These are phyloP conservation scores for Heliocidaris tuberculata DNA, from an alignment of 35 echinoderm and acorn worm genomes.

Conservation along the genomic window DNA sequence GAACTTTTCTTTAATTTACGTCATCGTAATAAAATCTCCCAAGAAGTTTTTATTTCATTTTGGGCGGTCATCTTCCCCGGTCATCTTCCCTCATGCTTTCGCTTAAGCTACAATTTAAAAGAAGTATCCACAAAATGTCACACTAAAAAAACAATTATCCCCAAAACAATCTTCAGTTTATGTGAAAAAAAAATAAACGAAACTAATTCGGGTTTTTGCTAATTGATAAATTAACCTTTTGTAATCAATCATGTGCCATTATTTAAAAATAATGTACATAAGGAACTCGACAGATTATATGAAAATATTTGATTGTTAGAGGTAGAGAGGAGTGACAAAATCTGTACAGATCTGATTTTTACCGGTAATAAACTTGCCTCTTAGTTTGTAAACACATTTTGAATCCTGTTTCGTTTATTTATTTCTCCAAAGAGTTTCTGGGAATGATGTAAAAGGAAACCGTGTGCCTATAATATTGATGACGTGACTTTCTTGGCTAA, in stretches of 20 bases:
- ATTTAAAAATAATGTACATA: neutral
- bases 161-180: neutral
- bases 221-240: neutral
- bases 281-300: neutral
- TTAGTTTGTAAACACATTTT: neutral
- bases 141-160: neutral
- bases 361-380: slow-evolving; percentile 2
- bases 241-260: neutral
- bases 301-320: neutral
- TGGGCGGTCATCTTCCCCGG: neutral
- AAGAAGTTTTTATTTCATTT: too few species aligned
- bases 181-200: neutral
- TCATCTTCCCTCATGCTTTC: neutral
- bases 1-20: neutral
- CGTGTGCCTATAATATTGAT: too few species aligned
- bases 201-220: neutral
- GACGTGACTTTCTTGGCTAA: too few species aligned
- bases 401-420: neutral
- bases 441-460: too few species aligned
- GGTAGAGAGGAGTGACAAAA: neutral
- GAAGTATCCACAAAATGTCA: neutral
- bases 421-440: neutral
- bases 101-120: neutral
- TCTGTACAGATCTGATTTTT: neutral
- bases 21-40: neutral